Percentiles rank a stretch among this genome's conserved stretches.
These are phyloP conservation scores for Amblyopsis hoosieri DNA, from an alignment of 2,797 vertebrate genomes.

Conservation along the genomic window DNA sequence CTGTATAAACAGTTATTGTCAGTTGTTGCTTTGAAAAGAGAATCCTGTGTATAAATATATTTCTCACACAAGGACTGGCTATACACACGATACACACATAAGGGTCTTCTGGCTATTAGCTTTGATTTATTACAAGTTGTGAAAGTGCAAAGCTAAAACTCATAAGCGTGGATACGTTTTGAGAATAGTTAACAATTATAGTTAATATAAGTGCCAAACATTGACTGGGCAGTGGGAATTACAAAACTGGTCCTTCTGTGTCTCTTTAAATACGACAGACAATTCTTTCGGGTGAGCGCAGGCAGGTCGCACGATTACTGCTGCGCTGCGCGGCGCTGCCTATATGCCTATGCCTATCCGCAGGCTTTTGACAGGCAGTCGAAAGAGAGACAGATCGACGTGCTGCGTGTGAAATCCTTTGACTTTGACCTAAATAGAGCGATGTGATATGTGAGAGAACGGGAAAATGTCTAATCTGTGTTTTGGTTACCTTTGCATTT, in stretches of 20 bases:
- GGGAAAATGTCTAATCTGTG: slow-evolving; percentile 11
- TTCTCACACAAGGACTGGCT: too few species aligned
- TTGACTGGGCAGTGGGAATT: too few species aligned
- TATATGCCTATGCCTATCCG: slow-evolving; percentile 34
- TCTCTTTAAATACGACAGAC: slow-evolving; percentile 75
- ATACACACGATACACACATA: too few species aligned
- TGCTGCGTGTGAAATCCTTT: slow-evolving; percentile 19
- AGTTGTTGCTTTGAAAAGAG: too few species aligned
- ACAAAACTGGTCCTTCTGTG: slow-evolving; percentile 7
- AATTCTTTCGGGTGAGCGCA: slow-evolving; percentile 68
- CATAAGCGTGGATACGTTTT: too few species aligned
- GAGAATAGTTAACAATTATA: too few species aligned
- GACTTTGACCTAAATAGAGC: slow-evolving; percentile 40
- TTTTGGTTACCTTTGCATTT: slow-evolving; percentile 15
- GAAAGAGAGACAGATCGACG: slow-evolving; percentile 45
- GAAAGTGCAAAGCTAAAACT: too few species aligned
- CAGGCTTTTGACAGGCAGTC: slow-evolving; percentile 54
- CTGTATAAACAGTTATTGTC: too few species aligned
- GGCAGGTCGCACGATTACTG: slow-evolving; percentile 29
- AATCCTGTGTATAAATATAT: too few species aligned
- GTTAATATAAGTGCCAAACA: too few species aligned
- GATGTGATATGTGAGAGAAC: slow-evolving; percentile 2
- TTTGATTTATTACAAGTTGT: slow-evolving; percentile 41
- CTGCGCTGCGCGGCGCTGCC: slow-evolving; percentile 58
- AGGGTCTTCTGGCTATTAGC: neutral